Evolutionary conservation across 2,113 vertebrate species (phyloP).

Genomic region (Dinomys branickii): DNA sequence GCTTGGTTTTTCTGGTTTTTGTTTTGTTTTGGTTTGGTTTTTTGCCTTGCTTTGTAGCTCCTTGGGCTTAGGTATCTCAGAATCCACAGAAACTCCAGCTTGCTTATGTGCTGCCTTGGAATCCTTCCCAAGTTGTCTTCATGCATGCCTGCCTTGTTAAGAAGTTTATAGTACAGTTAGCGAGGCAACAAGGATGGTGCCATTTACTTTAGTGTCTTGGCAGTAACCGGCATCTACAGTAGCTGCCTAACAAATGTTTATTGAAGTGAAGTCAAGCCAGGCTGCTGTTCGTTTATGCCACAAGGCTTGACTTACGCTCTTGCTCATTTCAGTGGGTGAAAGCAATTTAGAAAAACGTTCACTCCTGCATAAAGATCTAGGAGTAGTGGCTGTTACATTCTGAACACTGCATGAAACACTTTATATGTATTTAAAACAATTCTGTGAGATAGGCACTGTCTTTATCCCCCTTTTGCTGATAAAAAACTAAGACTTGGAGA

Average conservation of each 20-base stretch:
- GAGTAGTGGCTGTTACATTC: neutral
- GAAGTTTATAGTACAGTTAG: conserved; percentile 46
- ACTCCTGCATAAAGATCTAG: neutral
- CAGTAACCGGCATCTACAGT: neutral
- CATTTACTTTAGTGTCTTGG: conserved; percentile 56
- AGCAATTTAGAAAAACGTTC: neutral
- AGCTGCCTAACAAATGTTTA: conserved; percentile 57
- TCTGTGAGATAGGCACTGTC: neutral
- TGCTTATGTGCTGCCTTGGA: neutral
- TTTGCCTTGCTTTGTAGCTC: neutral
- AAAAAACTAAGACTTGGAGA: neutral
- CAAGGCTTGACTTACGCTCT: neutral
- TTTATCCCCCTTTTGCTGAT: neutral
- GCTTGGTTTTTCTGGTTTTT: too few relatives aligned
- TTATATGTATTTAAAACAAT: neutral
- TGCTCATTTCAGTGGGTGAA: conserved; percentile 3
- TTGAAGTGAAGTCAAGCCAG: conserved; percentile 31
- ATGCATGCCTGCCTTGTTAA: neutral
- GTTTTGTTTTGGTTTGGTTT: neutral
- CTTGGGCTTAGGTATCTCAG: neutral
- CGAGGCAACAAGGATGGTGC: neutral
- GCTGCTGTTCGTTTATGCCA: conserved; percentile 1
- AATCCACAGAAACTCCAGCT: neutral
- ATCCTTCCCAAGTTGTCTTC: neutral
- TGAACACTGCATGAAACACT: neutral